phyloP scores from a whole-genome alignment of 1,140 invertebrate species.

The Antheraea pernyi region DNA sequence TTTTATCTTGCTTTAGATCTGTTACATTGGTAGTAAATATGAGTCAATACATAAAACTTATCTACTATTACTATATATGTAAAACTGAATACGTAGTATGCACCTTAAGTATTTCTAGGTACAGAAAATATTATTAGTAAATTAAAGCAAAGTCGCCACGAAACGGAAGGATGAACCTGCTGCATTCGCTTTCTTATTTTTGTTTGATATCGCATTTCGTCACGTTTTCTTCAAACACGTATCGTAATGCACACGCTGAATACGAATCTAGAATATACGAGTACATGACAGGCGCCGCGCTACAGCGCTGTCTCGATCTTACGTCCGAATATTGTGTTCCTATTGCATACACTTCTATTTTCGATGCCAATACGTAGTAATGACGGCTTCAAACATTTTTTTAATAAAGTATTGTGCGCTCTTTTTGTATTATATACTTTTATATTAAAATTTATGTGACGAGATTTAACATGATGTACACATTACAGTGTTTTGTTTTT shows the following conservation, averaged over 20 bases:
- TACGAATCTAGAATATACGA: constrained; percentile 51
- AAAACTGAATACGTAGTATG: too few species aligned
- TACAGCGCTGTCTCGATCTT: constrained; percentile 31
- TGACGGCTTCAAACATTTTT: constrained; percentile 55
- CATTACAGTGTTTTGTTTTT: too few species aligned
- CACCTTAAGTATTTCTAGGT: neutral
- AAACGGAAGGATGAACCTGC: constrained; percentile 30
- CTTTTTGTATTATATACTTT: neutral
- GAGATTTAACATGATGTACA: too few species aligned
- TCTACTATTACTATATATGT: too few species aligned
- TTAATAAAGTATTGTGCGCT: constrained; percentile 57
- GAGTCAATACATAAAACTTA: too few species aligned
- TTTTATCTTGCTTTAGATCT: too few species aligned
- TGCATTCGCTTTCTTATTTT: constrained; percentile 49
- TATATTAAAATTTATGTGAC: neutral
- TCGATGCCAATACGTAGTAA: constrained; percentile 47
- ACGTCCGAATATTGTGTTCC: constrained; percentile 66
- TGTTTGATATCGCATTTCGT: constrained; percentile 62
- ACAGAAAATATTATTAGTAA: neutral
- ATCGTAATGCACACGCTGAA: constrained; percentile 42
- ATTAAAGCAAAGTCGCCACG: neutral
- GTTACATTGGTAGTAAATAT: too few species aligned
- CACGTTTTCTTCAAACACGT: constrained; percentile 60
- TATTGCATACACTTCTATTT: constrained; percentile 37
- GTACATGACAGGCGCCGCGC: constrained; percentile 36